phyloP scores from a whole-genome alignment of 2,113 vertebrate species.

The Tragelaphus scriptus region DNA sequence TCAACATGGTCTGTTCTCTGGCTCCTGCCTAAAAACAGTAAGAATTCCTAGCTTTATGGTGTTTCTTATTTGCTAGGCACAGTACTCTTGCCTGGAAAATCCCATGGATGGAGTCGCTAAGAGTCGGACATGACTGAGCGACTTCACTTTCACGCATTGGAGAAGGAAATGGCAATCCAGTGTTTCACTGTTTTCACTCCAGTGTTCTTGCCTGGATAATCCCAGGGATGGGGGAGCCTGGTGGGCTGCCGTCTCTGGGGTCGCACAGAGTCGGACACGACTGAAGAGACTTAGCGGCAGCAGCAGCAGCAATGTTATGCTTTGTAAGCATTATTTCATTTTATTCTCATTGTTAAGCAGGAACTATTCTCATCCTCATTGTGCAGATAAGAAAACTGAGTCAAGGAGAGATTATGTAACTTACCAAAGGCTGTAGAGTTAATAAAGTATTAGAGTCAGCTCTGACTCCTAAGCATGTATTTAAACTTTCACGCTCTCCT shows the following conservation, averaged over 20 bases:
- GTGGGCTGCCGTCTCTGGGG: too few species aligned
- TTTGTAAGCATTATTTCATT: not conserved
- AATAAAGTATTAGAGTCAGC: not conserved
- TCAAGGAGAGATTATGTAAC: not conserved
- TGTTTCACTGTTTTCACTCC: too few species aligned
- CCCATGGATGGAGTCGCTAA: too few species aligned
- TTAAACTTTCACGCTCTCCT: not conserved
- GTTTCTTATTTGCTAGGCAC: not conserved
- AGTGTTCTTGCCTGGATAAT: too few species aligned
- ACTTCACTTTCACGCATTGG: too few species aligned
- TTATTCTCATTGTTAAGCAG: not conserved
- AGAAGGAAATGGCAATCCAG: too few species aligned
- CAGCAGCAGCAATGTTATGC: not conserved
- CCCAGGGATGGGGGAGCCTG: too few species aligned
- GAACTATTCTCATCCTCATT: not conserved
- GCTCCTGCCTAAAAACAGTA: not conserved
- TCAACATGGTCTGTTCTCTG: not conserved
- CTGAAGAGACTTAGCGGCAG: too few species aligned
- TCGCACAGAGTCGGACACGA: too few species aligned
- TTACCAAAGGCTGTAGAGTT: not conserved
- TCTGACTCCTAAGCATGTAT: not conserved
- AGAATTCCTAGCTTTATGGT: not conserved
- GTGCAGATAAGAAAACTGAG: conserved; percentile 30
- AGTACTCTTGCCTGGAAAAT: too few species aligned
- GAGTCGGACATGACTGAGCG: too few species aligned